Conservation (phyloP, 1,140 invertebrate species). For the Tetramorium alpestre region DNA sequence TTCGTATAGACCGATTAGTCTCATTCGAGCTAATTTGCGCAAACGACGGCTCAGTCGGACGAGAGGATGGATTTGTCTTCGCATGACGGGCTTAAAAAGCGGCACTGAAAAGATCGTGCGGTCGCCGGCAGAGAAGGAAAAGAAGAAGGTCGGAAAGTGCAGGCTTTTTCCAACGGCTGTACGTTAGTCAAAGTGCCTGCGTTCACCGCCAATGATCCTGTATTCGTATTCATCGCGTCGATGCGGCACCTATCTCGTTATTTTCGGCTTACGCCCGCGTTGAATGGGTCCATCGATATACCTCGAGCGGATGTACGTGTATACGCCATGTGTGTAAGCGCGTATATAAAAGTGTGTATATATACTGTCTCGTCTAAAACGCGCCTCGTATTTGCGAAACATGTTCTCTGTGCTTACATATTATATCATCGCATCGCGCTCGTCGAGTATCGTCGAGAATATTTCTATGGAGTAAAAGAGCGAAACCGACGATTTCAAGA, state of each 20-base stretch:
- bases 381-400: conserved; percentile 11
- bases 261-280: conserved; percentile 76
- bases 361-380: conserved; percentile 22
- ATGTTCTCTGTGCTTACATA: conserved; percentile 59
- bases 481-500: neutral
- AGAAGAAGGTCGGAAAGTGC: conserved; percentile 26
- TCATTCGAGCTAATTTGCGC: conserved; percentile 42
- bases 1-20: conserved; percentile 5
- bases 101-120: conserved; percentile 32
- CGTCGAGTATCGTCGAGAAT: conserved; percentile 14
- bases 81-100: conserved; percentile 3
- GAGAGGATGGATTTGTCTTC: conserved; percentile 9
- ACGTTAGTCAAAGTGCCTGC: conserved; percentile 68
- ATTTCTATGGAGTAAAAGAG: neutral
- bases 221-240: conserved; percentile 68
- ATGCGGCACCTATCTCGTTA: conserved; percentile 75
- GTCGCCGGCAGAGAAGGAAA: neutral
- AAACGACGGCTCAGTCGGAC: neutral
- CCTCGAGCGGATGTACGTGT: neutral
- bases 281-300: conserved; percentile 62
- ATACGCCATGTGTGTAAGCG: neutral
- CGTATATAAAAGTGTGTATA: neutral
- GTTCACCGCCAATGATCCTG: conserved; percentile 57
- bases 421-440: conserved; percentile 16
- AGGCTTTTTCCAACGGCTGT: conserved; percentile 17